These are phyloP conservation scores for Thymallus thymallus DNA, from an alignment of 2,113 vertebrate species.

Conservation along the genomic window DNA sequence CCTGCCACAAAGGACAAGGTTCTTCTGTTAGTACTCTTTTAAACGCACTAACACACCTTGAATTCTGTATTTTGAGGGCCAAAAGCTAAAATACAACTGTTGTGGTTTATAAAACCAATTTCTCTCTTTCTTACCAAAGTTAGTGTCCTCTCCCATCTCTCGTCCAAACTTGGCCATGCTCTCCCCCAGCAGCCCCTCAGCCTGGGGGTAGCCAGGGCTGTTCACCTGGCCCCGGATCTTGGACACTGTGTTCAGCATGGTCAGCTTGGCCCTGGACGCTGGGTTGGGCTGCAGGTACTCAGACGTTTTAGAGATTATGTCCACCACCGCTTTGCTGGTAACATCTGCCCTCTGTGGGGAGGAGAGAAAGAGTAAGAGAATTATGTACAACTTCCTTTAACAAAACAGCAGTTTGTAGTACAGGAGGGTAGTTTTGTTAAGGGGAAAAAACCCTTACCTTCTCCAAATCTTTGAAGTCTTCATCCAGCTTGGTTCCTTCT, in stretches of 20 bases:
- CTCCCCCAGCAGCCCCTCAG: constrained; percentile 91
- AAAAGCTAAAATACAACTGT: background rate
- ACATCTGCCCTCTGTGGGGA: constrained; percentile 86
- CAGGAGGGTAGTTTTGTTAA: constrained; percentile 8
- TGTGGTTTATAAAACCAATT: too few species aligned
- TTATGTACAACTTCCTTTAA: too few species aligned
- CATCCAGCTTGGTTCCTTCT: constrained; percentile 95
- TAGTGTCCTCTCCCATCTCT: constrained; percentile 88
- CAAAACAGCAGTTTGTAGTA: background rate
- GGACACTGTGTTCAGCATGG: constrained; percentile 92
- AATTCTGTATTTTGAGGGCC: background rate
- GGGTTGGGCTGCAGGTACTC: constrained; percentile 93
- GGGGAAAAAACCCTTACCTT: constrained; percentile 71
- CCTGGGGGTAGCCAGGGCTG: constrained; percentile 89
- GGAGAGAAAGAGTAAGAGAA: constrained; percentile 2
- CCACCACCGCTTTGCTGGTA: constrained; percentile 91
- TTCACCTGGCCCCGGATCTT: constrained; percentile 96
- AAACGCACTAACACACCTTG: too few species aligned
- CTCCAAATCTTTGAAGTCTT: constrained; percentile 96
- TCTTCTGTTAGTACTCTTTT: too few species aligned
- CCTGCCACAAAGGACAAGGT: too few species aligned
- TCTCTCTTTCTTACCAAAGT: constrained; percentile 83
- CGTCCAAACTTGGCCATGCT: constrained; percentile 89
- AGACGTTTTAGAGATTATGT: constrained; percentile 86
- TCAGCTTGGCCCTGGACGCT: constrained; percentile 89